phyloP scores from a whole-genome alignment of 2,797 vertebrate species.

The Coccyzus lansbergi region DNA sequence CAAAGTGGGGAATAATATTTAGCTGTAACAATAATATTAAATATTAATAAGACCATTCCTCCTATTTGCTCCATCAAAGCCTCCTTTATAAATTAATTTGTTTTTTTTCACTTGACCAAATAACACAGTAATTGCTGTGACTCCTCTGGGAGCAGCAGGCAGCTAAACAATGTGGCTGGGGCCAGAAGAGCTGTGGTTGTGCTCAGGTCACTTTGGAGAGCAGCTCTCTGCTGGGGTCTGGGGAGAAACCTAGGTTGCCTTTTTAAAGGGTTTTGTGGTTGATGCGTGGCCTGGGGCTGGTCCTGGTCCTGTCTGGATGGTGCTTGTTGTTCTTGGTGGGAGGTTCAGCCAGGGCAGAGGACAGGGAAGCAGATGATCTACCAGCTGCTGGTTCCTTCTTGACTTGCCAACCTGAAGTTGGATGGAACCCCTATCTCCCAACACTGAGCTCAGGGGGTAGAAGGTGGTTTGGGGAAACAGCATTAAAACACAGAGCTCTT shows the following conservation, averaged over 20 bases:
- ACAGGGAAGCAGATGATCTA: fast-evolving
- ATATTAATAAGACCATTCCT: neutral
- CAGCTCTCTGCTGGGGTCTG: no score
- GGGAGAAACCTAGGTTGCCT: neutral
- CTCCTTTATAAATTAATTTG: neutral
- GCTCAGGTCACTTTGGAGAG: neutral
- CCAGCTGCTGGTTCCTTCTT: neutral
- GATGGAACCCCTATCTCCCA: neutral
- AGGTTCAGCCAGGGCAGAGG: neutral
- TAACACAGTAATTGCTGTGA: neutral
- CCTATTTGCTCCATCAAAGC: neutral
- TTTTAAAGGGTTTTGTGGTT: neutral
- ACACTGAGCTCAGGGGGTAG: neutral
- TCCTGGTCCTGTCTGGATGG: fast-evolving
- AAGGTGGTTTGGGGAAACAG: no score
- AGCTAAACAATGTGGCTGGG: neutral
- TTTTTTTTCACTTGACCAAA: neutral
- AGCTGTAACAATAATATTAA: neutral
- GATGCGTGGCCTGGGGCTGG: fast-evolving
- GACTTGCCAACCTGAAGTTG: neutral
- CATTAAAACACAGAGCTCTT: neutral
- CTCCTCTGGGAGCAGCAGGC: no score
- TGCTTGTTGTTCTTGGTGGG: fast-evolving
- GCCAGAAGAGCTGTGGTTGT: no score
- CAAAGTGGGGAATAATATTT: neutral